Evolutionary conservation across 2,888 invertebrate genomes (phyloP).

Genomic region (Copidosoma aretas): DNA sequence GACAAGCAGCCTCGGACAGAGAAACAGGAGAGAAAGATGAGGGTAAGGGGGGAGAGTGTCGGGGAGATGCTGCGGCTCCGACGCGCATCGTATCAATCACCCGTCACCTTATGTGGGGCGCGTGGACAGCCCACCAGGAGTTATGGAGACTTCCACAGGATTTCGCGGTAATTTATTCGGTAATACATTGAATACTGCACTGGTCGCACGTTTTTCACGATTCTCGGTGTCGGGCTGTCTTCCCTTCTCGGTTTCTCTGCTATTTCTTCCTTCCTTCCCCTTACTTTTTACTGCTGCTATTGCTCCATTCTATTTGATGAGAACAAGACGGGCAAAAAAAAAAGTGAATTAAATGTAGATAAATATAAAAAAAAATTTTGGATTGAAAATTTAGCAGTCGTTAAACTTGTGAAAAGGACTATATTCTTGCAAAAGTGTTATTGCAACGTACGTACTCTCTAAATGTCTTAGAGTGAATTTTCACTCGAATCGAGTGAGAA

Average conservation of each 20-base stretch:
- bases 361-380: too few species aligned
- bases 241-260: background rate
- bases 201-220: slow-evolving; percentile 31
- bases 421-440: too few species aligned
- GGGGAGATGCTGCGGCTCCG: background rate
- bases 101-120: background rate
- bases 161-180: slow-evolving; percentile 31
- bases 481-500: too few species aligned
- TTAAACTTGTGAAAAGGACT: too few species aligned
- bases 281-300: too few species aligned
- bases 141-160: slow-evolving; percentile 29
- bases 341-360: too few species aligned
- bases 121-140: slow-evolving; percentile 22
- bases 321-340: too few species aligned
- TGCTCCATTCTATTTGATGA: too few species aligned
- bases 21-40: slow-evolving; percentile 15
- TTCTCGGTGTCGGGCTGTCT: background rate
- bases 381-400: too few species aligned
- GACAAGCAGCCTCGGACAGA: background rate
- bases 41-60: slow-evolving; percentile 4
- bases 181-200: background rate
- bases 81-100: slow-evolving; percentile 39
- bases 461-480: too few species aligned
- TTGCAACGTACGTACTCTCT: too few species aligned
- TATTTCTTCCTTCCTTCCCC: background rate